A percentile compares a stretch with the other conserved stretches of the same genome.
Evolutionary conservation across 2,888 invertebrate species (phyloP).

Genomic region (Drosophila cracens): DNA sequence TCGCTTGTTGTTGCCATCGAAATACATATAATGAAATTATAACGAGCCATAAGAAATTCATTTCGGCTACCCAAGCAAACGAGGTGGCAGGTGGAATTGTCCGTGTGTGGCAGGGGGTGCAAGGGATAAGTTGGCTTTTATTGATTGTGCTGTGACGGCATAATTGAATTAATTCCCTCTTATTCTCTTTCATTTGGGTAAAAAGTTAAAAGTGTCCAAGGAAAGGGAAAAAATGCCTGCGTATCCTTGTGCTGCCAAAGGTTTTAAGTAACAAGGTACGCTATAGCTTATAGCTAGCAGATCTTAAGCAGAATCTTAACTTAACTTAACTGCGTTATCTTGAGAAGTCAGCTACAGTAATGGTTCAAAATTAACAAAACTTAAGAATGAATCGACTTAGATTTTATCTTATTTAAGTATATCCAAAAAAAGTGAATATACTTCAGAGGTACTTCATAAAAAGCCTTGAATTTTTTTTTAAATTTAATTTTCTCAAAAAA

Average conservation of each 20-base stretch:
- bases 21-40: conserved; percentile 76
- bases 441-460: not conserved
- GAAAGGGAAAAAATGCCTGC: conserved; percentile 1
- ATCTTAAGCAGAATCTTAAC: not conserved
- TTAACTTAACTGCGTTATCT: not conserved
- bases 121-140: conserved; percentile 33
- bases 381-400: not conserved
- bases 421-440: not conserved
- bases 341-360: not conserved
- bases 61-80: conserved; percentile 38
- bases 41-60: conserved; percentile 79
- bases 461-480: not conserved
- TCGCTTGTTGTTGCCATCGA: conserved; percentile 44
- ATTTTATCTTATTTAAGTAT: not conserved
- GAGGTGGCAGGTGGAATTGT: not conserved
- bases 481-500: not conserved
- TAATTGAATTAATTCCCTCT: conserved; percentile 61
- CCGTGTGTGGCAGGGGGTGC: too few relatives aligned
- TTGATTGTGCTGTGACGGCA: conserved; percentile 57
- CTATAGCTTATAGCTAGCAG: not conserved
- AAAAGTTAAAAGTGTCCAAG: conserved; percentile 11
- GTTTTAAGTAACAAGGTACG: not conserved
- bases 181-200: conserved; percentile 7
- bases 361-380: not conserved
- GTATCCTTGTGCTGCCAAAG: not conserved